Base-by-base conservation (phyloP, 2,888 invertebrate genomes). In the Hirtodrosophila cameraria region DNA sequence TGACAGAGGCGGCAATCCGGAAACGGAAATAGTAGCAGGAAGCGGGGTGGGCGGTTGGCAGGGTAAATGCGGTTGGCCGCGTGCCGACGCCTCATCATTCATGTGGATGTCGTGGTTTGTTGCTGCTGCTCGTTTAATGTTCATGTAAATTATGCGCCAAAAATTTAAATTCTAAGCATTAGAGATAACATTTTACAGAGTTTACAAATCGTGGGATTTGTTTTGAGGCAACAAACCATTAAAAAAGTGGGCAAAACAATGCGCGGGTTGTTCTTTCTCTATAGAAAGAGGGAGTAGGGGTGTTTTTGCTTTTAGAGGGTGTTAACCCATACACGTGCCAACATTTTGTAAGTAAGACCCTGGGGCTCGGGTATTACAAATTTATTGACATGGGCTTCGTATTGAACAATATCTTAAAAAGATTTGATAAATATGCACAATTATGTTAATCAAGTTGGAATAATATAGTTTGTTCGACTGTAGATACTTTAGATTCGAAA, bases 101-200 rank as follows among this genome's bases (percentile, higher is more conserved):
- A 86, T 86, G 66, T 64, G 66, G 50, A 61, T 61, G 72, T 69
- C 65, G 61, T 42, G 61, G 58, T 54, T 73, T 45, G 55, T 59
- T 55, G 63, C 60, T 61, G 55, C 61, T 55, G 63, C 60, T 61
- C 77, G 59, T 74, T 77, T 78, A 84, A 84, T 78, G 73, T 63
- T 80, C 83, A 83, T 79, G 82, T 84, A 84, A 86, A 84, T 84
- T 84, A 86, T 86, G 84, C 79, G 80, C 79, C 75, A 79, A 86
- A 86, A 86, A 84, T 82, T 86, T 77, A 79, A 81, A 86, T 79
- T 73, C 69, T 38, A 66, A 75, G 45, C 76, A 66, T 75, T 75
- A 63, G 70, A 86, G 86, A 85, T 77, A 85, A 80, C 80, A 62
- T 79, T 77, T 73, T 73, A 75, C 79, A 79, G 70, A 83, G 65